Evolutionary conservation across 2,113 vertebrate species (phyloP).

Genomic region (Phalacrocorax carbo): DNA sequence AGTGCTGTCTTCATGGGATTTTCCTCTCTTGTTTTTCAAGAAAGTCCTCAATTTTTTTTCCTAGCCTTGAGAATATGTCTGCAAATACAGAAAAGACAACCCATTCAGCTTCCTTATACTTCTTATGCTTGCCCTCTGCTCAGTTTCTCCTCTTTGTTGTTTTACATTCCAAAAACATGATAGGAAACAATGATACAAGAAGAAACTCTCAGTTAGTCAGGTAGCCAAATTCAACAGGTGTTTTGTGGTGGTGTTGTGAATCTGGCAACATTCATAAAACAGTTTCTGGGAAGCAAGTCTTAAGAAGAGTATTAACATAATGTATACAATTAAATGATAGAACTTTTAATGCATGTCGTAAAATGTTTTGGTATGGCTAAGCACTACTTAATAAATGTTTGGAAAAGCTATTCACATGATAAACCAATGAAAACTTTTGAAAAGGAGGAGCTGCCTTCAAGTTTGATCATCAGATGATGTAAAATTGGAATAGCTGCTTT

Average conservation of each 20-base stretch:
- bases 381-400: neutral
- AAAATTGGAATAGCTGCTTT: neutral
- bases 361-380: neutral
- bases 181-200: neutral
- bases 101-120: neutral
- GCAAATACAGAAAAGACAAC: neutral
- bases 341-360: neutral
- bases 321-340: neutral
- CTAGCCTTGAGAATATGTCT: neutral
- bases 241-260: neutral
- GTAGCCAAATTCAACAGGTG: conserved; percentile 44
- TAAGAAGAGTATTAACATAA: neutral
- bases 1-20: neutral
- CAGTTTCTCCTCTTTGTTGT: neutral
- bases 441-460: neutral
- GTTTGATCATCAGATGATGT: neutral
- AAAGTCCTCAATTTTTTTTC: neutral
- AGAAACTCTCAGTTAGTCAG: neutral
- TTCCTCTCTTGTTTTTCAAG: neutral
- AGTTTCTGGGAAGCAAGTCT: neutral
- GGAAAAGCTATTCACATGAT: neutral
- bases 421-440: neutral
- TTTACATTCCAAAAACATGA: neutral
- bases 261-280: neutral
- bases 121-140: neutral